Evolutionary conservation across 2,888 invertebrate species (phyloP), one percentile per base, ranked within the genome.

Genomic region (Sesia apiformis): DNA sequence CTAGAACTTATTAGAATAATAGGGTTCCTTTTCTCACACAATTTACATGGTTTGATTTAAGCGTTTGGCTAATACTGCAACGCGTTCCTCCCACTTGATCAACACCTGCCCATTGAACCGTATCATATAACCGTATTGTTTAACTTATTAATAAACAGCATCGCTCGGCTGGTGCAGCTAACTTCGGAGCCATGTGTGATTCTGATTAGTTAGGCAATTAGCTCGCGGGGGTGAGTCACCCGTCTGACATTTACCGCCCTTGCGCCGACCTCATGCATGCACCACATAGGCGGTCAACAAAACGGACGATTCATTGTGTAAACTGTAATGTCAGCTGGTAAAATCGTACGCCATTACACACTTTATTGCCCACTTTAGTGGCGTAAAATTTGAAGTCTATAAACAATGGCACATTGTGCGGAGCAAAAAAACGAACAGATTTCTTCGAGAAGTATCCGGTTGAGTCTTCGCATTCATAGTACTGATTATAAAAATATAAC

Each of bases 161-260:
- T 46, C 46, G 46, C 8, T 46, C 46, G 7, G 46, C 39, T 51
- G n/a, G 43, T 43, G 43, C 7, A 4, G 7, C 8, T 43, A 51
- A 51, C 39, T 38, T 38, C 38, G 51, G n/a, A 51, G 51, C 51
- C 38, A 51, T 39, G 39, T 51, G 39, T 51, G 51, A 42, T 54
- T 51, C 7, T 51, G 51, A 42, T 54, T 52, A 52, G 42, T 43
- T 42, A 43, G 6, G 42, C 39, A 39, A 46, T 46, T 46, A 46
- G 23, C 8, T 46, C 46, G 46, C n/a, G 23, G 23, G 80, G 74
- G 78, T 77, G 79, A 78, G 75, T 71, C 77, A 79, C 76, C 81
- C 75, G 78, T 71, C 74, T 84, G 84, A 82, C 84, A 80, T 82
- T 84, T 70, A 53, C 56, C 70, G 84, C 72, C 84, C 84, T 84